These are phyloP conservation scores for Calliopsis andreniformis DNA, from an alignment of 1,140 invertebrate species.

Conservation along the genomic window DNA sequence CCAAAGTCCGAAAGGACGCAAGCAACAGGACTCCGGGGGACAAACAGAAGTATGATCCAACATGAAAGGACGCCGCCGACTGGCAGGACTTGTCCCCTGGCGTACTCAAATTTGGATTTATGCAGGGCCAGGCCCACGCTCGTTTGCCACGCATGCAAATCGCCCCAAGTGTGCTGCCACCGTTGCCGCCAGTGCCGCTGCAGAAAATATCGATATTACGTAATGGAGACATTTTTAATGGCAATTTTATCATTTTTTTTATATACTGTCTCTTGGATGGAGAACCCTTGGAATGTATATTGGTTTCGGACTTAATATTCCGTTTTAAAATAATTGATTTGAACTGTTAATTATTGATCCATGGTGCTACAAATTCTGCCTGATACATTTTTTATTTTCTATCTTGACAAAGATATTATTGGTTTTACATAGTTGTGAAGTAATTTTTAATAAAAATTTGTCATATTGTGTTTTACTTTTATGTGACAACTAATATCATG, in stretches of 20 bases:
- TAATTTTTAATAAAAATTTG: no score
- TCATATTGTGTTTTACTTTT: no score
- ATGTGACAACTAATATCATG: no score
- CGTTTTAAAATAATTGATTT: no score
- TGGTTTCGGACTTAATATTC: no score
- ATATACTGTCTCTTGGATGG: not conserved
- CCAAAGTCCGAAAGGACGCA: slow-evolving; percentile 59
- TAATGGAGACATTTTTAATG: not conserved
- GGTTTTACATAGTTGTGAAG: no score
- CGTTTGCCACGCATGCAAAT: slow-evolving; percentile 69
- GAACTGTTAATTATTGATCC: no score
- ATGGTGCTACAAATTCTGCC: no score
- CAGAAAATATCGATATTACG: slow-evolving; percentile 19
- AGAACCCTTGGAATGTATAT: no score
- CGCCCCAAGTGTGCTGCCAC: slow-evolving; percentile 11
- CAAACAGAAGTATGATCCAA: slow-evolving; percentile 71
- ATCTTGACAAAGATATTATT: no score
- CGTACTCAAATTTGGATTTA: slow-evolving; percentile 72
- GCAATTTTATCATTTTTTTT: not conserved
- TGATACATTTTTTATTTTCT: no score
- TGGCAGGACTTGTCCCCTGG: slow-evolving; percentile 29
- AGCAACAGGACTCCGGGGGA: slow-evolving; percentile 51
- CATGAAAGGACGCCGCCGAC: slow-evolving; percentile 68
- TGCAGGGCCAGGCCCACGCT: slow-evolving; percentile 60
- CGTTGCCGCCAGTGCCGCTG: not conserved